Evolutionary conservation across 2,888 invertebrate genomes (phyloP).

Genomic region (Hydriomena furcata): DNA sequence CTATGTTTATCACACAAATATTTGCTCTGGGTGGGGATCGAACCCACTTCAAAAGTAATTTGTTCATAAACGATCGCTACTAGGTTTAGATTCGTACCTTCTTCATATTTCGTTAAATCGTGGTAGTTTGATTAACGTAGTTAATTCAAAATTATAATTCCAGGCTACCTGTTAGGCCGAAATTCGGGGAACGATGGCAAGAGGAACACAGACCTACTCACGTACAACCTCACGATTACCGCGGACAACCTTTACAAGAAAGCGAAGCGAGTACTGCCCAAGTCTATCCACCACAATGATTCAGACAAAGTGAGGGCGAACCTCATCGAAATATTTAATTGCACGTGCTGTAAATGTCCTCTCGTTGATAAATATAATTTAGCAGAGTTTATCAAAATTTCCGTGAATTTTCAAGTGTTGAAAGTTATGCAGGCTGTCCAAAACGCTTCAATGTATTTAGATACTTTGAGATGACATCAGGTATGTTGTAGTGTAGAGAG

Average conservation of each 20-base stretch:
- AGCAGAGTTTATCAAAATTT: conserved; percentile 58
- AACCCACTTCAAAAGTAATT: no score
- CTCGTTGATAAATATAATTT: conserved; percentile 54
- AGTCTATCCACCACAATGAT: conserved; percentile 61
- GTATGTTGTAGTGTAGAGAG: no score
- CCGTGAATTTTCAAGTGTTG: conserved; percentile 59
- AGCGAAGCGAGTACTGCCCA: conserved; percentile 63
- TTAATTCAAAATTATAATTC: conserved; percentile 23
- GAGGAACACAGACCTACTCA: conserved; percentile 55
- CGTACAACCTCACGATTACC: conserved; percentile 58
- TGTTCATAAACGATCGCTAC: no score
- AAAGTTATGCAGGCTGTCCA: conserved; percentile 60
- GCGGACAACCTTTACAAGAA: conserved; percentile 64
- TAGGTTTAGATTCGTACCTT: no score
- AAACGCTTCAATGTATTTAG: conserved; percentile 65
- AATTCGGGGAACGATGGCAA: conserved; percentile 59
- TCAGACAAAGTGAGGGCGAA: conserved; percentile 57
- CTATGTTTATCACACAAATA: no score
- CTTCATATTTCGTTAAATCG: no score
- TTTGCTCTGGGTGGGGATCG: no score
- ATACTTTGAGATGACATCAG: conserved; percentile 64
- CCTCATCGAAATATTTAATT: conserved; percentile 62
- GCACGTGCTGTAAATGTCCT: conserved; percentile 49
- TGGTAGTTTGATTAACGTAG: no score
- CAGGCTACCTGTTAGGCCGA: conserved; percentile 70